Conservation (phyloP, 2,113 vertebrate species). For the Poeciliopsis turrubarensis region DNA sequence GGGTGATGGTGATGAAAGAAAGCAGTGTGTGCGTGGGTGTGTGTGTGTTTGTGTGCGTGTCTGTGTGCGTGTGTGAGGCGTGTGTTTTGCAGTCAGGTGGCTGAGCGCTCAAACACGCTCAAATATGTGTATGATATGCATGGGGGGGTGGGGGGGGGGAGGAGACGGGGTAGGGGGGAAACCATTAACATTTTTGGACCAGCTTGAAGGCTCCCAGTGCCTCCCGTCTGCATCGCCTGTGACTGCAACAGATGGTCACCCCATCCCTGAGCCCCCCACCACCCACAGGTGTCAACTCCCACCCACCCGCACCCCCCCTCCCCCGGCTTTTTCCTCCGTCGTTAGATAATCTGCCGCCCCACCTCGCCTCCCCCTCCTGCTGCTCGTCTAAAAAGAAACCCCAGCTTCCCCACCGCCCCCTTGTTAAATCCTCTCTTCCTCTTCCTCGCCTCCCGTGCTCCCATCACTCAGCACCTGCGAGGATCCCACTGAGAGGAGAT, state of each 20-base stretch:
- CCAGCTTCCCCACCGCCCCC: slow-evolving; percentile 39
- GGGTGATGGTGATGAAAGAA: slow-evolving; percentile 31
- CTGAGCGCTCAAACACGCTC: neutral
- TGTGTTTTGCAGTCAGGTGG: slow-evolving; percentile 28
- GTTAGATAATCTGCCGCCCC: slow-evolving; percentile 62
- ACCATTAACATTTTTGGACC: slow-evolving; percentile 75
- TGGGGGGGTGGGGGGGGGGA: neutral
- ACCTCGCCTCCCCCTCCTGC: slow-evolving; percentile 14
- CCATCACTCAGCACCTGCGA: slow-evolving; percentile 70
- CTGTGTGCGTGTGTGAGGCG: slow-evolving; percentile 8
- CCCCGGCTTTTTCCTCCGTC: slow-evolving; percentile 24
- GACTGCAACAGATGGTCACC: slow-evolving; percentile 76
- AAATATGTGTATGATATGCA: slow-evolving; percentile 71
- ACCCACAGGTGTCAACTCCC: slow-evolving; percentile 64
- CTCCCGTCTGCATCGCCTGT: slow-evolving; percentile 57
- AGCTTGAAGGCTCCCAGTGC: slow-evolving; percentile 63
- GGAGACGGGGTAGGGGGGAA: neutral
- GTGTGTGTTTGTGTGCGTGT: too few species aligned
- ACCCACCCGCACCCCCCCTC: slow-evolving; percentile 4
- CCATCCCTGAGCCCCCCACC: slow-evolving; percentile 32
- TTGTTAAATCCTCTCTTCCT: slow-evolving; percentile 48
- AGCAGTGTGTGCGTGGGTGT: slow-evolving; percentile 16
- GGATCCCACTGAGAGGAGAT: slow-evolving; percentile 67
- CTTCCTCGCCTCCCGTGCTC: slow-evolving; percentile 15
- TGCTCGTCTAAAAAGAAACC: slow-evolving; percentile 47